phyloP scores from a whole-genome alignment of 2,797 vertebrate species.

The Amblyopsis hoosieri region DNA sequence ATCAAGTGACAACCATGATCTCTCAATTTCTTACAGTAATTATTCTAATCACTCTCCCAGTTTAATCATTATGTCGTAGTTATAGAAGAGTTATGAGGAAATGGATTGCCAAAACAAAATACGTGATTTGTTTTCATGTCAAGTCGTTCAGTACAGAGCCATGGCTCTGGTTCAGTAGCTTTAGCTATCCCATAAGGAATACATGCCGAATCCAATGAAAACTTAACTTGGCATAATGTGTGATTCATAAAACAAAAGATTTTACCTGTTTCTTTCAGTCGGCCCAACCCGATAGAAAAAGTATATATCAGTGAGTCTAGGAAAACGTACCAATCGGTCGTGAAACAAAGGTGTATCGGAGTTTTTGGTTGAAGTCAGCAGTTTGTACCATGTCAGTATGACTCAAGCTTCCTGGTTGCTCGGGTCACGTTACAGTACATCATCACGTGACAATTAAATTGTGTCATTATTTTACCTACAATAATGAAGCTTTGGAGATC shows the following conservation, averaged over 20 bases:
- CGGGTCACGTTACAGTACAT: slow-evolving; percentile 63
- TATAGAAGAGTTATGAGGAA: too few relatives aligned
- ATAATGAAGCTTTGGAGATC: too few relatives aligned
- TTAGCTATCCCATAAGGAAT: background rate
- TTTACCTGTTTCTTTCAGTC: background rate
- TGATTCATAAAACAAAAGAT: background rate
- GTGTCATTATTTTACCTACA: background rate
- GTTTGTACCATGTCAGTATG: too few relatives aligned
- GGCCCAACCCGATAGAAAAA: slow-evolving; percentile 14
- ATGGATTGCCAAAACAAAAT: background rate
- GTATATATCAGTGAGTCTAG: background rate
- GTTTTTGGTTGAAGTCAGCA: slow-evolving; percentile 15
- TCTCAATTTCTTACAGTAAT: background rate
- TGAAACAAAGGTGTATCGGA: slow-evolving; percentile 16
- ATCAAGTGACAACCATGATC: background rate
- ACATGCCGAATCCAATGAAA: background rate
- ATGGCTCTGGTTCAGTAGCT: too few relatives aligned
- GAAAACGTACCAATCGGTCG: background rate
- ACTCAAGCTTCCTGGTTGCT: slow-evolving; percentile 62
- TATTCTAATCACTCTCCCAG: too few relatives aligned
- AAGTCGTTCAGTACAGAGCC: background rate
- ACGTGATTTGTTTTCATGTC: background rate
- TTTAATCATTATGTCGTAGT: too few relatives aligned
- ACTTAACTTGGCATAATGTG: background rate
- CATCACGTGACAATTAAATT: slow-evolving; percentile 57